Evolutionary conservation across 2,797 vertebrate genomes (phyloP).

Genomic region (Clarias laeviceps): DNA sequence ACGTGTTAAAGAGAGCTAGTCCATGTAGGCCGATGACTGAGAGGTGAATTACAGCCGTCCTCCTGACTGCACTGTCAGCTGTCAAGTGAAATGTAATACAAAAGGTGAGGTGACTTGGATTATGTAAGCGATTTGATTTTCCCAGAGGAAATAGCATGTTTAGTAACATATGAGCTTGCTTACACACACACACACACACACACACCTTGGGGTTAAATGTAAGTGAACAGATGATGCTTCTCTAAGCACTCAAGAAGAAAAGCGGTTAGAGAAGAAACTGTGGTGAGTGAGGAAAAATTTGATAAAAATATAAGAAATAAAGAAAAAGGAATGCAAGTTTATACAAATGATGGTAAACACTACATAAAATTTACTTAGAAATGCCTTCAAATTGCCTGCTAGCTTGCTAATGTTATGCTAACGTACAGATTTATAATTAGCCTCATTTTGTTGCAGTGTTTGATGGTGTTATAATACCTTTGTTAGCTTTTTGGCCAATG

Average conservation of each 20-base stretch:
- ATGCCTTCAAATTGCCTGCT: not conserved
- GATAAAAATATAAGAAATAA: not conserved
- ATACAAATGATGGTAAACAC: not conserved
- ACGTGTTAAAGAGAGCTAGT: not conserved
- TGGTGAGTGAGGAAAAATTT: not conserved
- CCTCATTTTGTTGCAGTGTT: not conserved
- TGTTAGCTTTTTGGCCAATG: not conserved
- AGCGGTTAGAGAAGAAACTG: not conserved
- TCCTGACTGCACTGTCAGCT: not conserved
- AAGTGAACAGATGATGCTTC: not conserved
- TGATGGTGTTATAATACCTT: not conserved
- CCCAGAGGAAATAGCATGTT: not conserved
- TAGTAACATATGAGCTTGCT: not conserved
- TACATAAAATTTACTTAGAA: not conserved
- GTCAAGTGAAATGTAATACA: not conserved
- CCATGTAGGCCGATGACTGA: not conserved
- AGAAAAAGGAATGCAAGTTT: not conserved
- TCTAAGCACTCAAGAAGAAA: not conserved
- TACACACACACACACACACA: not conserved
- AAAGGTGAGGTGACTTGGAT: not conserved
- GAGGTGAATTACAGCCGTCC: not conserved
- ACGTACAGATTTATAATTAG: not conserved
- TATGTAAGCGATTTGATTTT: not conserved
- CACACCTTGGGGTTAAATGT: not conserved
- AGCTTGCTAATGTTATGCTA: not conserved